These are phyloP conservation scores for Drosophila nr. medialis DNA, from an alignment of 2,888 invertebrate species.

Conservation along the genomic window DNA sequence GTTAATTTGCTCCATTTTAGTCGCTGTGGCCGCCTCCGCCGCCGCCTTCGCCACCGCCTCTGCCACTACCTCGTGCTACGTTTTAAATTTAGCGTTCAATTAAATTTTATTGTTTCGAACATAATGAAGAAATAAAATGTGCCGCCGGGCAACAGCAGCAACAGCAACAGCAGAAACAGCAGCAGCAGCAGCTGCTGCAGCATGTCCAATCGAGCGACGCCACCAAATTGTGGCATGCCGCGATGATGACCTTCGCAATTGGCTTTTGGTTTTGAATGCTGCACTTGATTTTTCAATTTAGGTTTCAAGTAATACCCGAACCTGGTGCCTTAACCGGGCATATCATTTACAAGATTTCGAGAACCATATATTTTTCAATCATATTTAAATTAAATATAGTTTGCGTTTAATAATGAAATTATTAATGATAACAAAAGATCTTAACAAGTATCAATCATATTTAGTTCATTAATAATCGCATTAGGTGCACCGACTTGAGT, in stretches of 20 bases:
- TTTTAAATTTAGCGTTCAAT: conserved; percentile 74
- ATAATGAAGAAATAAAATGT: conserved; percentile 72
- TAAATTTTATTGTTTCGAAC: conserved; percentile 72
- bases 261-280: conserved; percentile 39
- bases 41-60: conserved; percentile 3
- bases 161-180: conserved; percentile 12
- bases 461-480: not conserved
- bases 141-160: conserved; percentile 52
- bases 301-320: conserved; percentile 26
- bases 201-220: conserved; percentile 45
- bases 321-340: not conserved
- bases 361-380: not conserved
- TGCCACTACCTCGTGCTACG: conserved; percentile 60
- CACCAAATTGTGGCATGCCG: conserved; percentile 54
- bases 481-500: not conserved
- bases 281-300: conserved; percentile 63
- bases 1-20: conserved; percentile 65
- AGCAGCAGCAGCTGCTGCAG: conserved; percentile 23
- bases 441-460: not conserved
- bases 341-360: not conserved
- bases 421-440: not conserved
- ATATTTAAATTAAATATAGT: not conserved
- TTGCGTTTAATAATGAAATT: too few species aligned
- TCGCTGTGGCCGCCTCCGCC: conserved; percentile 21
- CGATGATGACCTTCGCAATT: conserved; percentile 54